phyloP scores from a whole-genome alignment of 2,797 vertebrate species.

The Gallinago stenura region DNA sequence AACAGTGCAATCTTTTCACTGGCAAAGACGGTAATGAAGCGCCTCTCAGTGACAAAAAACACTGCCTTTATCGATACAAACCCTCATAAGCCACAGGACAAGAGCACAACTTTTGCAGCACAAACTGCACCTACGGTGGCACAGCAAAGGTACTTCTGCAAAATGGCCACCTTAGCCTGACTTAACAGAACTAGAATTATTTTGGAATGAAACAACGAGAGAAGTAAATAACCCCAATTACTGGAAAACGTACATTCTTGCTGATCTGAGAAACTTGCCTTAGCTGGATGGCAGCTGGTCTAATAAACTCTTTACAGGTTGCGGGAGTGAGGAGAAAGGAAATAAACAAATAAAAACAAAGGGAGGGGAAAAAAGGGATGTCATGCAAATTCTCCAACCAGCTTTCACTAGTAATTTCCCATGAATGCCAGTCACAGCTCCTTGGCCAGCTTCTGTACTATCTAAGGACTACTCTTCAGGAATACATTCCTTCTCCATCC shows the following conservation, averaged over 20 bases:
- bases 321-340: neutral
- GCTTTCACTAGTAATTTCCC: neutral
- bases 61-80: neutral
- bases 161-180: neutral
- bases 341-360: neutral
- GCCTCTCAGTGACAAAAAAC: neutral
- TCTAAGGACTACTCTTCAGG: neutral
- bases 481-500: neutral
- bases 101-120: neutral
- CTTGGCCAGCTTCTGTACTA: neutral
- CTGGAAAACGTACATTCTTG: neutral
- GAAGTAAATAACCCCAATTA: neutral
- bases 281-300: neutral
- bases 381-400: neutral
- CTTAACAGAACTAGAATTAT: neutral
- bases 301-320: neutral
- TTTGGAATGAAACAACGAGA: neutral
- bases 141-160: neutral
- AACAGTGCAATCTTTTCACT: neutral
- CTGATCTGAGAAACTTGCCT: neutral
- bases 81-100: neutral
- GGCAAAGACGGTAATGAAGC: neutral
- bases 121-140: neutral
- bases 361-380: rapidly evolving
- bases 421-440: neutral